A percentile compares a stretch with the other conserved stretches of the same genome.
Evolutionary conservation across 2,888 invertebrate genomes (phyloP).

Genomic region (Celastrina argiolus): DNA sequence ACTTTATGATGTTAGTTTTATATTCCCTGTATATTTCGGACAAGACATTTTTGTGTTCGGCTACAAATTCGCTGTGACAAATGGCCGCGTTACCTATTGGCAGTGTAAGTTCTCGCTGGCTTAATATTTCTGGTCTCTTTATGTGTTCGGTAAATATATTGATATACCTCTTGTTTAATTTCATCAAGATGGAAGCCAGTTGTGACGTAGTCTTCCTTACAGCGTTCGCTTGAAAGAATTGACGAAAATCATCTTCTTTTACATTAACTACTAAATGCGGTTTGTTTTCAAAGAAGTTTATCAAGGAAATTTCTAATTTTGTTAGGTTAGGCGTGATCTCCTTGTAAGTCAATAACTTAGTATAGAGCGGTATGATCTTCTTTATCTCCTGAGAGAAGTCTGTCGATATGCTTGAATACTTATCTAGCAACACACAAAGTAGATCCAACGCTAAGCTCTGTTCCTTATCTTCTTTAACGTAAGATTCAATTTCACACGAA

Average conservation of each 20-base stretch:
- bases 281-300: slow-evolving; percentile 78
- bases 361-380: slow-evolving; percentile 62
- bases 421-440: slow-evolving; percentile 62
- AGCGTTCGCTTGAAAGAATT: slow-evolving; percentile 70
- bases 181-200: slow-evolving; percentile 78
- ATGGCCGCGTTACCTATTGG: slow-evolving; percentile 76
- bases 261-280: slow-evolving; percentile 77
- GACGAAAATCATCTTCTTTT: slow-evolving; percentile 70
- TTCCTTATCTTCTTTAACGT: slow-evolving; percentile 67
- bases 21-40: slow-evolving; percentile 77
- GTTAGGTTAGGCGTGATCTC: slow-evolving; percentile 66
- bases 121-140: slow-evolving; percentile 59
- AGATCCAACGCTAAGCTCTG: slow-evolving; percentile 73
- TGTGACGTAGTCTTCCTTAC: slow-evolving; percentile 77
- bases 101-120: slow-evolving; percentile 80
- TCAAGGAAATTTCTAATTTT: slow-evolving; percentile 73
- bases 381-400: slow-evolving; percentile 55
- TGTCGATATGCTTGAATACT: slow-evolving; percentile 57
- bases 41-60: slow-evolving; percentile 66
- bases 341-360: slow-evolving; percentile 57
- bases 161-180: slow-evolving; percentile 68
- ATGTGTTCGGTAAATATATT: slow-evolving; percentile 67
- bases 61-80: slow-evolving; percentile 55
- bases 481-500: slow-evolving; percentile 46
- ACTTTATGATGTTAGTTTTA: slow-evolving; percentile 79